Percentiles rank a stretch among this genome's conserved stretches.
Conservation (phyloP, 1,140 invertebrate species). For the Cherax destructor region DNA sequence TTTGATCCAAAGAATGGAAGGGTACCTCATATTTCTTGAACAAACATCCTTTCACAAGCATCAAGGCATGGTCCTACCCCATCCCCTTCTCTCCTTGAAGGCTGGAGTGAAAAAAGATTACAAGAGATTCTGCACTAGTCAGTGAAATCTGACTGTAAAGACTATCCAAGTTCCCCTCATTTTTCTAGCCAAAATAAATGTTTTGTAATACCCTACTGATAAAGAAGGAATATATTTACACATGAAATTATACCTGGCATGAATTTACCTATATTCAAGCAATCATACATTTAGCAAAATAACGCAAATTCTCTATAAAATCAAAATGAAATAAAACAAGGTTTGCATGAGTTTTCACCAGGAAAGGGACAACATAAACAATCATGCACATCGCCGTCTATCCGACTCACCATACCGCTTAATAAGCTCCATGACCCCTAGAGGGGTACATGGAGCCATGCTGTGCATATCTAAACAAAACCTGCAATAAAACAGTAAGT, state of each 20-base stretch:
- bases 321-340: neutral
- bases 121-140: no score
- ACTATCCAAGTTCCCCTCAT: no score
- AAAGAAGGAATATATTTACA: neutral
- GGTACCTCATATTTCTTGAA: no score
- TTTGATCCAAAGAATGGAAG: no score
- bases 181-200: no score
- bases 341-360: neutral
- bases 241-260: neutral
- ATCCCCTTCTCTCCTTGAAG: no score
- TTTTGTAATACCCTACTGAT: no score
- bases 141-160: no score
- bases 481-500: conserved; percentile 48
- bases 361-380: neutral
- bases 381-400: neutral
- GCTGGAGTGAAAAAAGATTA: no score
- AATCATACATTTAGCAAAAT: neutral
- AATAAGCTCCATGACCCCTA: conserved; percentile 88
- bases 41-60: no score
- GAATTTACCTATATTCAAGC: neutral
- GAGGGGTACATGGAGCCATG: conserved; percentile 90
- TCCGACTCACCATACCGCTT: conserved; percentile 76
- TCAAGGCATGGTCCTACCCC: no score
- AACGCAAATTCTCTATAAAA: neutral
- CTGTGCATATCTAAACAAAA: conserved; percentile 79